Conservation (phyloP, 2,888 invertebrate genomes). For the Apamea crenata region DNA sequence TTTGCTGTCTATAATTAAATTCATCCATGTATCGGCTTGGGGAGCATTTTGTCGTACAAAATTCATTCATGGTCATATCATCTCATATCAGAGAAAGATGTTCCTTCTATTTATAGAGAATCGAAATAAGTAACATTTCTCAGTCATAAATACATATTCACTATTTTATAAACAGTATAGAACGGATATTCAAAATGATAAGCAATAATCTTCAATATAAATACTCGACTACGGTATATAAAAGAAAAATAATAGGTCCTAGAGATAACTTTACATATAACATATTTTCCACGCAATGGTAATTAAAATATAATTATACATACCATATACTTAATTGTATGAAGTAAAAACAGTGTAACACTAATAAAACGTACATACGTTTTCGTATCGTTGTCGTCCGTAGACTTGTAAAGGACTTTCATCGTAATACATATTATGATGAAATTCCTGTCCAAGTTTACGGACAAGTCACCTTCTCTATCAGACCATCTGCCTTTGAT, state of each 20-base stretch:
- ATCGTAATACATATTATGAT: neutral
- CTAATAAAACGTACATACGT: neutral
- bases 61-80: conserved; percentile 88
- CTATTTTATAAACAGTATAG: conserved; percentile 39
- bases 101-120: conserved; percentile 67
- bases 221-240: conserved; percentile 33
- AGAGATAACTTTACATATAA: conserved; percentile 9
- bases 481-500: conserved; percentile 12
- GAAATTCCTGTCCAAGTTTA: neutral
- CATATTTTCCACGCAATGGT: neutral
- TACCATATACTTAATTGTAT: neutral
- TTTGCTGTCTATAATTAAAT: conserved; percentile 61
- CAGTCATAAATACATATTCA: conserved; percentile 50
- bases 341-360: neutral
- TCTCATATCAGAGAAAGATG: conserved; percentile 81
- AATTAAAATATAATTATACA: neutral
- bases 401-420: neutral
- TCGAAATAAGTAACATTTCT: conserved; percentile 57
- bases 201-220: conserved; percentile 15
- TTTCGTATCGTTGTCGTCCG: neutral
- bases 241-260: neutral
- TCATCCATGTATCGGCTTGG: conserved; percentile 63
- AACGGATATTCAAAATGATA: conserved; percentile 23
- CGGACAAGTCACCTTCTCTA: neutral
- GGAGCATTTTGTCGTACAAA: conserved; percentile 82